Evolutionary conservation across 2,797 vertebrate species (phyloP), one percentile per base, ranked within the genome.

Genomic region (Miichthys miiuy): DNA sequence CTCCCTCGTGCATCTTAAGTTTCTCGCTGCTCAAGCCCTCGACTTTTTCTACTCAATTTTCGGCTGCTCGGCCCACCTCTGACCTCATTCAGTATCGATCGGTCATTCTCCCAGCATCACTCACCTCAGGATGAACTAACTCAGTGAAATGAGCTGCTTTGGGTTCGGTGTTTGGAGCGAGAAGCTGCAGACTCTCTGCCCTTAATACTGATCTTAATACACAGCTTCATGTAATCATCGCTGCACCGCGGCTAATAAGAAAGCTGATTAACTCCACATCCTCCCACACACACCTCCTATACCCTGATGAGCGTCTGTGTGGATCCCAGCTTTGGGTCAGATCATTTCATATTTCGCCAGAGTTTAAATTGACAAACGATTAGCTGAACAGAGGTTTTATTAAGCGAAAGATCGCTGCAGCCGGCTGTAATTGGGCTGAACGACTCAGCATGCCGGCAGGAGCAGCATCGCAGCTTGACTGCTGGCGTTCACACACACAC

Each of bases 371-470:
- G 68, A 72, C 54, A 63, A 68, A 74, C 69, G 12, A 85, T 79
- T 68, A 76, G 51, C 64, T 71, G 68, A 78, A 75, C 69, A 27
- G 54, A 34, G 64, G 61, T 85, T 79, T 72, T 57, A 79, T 79
- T 57, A 71, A 73, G 61, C 68, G 20, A 70, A 76, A 83, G 77
- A 80, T 77, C 1, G 10, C 54, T 34, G 75, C 57, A 68, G 30
- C 72, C 41, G 4, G 64, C 58, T 41, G n/a, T 87, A 88, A 90
- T 85, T 82, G 84, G 46, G 46, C 75, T 9, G 12, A 85, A 75
- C 66, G 65, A 8, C 56, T 72, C 69, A 27, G 74, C 23, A 21
- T 38, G 74, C 44, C 9, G 3, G 13, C 48, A 23, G 58, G 27
- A 34, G 17, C 38, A 46, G 51, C 38, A n/a, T 55, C 55, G 2